Conservation (phyloP, 2,888 invertebrate species). For the Dioctria linearis region DNA sequence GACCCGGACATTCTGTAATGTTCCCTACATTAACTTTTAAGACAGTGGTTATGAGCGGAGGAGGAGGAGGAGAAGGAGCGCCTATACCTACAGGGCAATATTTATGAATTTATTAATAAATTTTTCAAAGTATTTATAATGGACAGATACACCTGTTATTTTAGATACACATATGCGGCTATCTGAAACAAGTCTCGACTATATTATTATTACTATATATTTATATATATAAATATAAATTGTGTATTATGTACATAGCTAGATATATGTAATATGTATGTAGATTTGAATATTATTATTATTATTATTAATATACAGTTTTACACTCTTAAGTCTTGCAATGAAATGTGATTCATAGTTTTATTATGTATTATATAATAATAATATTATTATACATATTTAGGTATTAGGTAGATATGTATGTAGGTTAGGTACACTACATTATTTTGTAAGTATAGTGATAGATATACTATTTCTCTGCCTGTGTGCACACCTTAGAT, state of each 20-base stretch:
- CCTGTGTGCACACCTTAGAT: background rate
- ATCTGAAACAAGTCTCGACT: conserved; percentile 30
- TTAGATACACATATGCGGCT: conserved; percentile 1
- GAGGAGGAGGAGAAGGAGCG: background rate
- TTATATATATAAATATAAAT: too few relatives aligned
- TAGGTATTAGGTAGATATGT: too few relatives aligned
- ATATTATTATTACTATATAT: background rate
- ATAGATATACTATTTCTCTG: conserved; percentile 11
- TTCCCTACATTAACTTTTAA: conserved; percentile 4
- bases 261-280: background rate
- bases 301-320: too few relatives aligned
- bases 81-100: background rate
- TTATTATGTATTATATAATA: conserved; percentile 43
- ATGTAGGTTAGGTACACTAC: too few relatives aligned
- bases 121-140: conserved; percentile 38
- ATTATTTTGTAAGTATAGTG: too few relatives aligned
- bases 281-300: background rate
- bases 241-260: background rate
- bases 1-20: background rate
- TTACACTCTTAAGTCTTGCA: conserved; percentile 3
- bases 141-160: background rate
- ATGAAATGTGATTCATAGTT: conserved; percentile 50
- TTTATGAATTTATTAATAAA: conserved; percentile 36
- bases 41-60: background rate
- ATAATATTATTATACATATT: too few relatives aligned